Base-by-base conservation (phyloP, 2,888 invertebrate genomes). In the Sceliomorpha sp. region DNA sequence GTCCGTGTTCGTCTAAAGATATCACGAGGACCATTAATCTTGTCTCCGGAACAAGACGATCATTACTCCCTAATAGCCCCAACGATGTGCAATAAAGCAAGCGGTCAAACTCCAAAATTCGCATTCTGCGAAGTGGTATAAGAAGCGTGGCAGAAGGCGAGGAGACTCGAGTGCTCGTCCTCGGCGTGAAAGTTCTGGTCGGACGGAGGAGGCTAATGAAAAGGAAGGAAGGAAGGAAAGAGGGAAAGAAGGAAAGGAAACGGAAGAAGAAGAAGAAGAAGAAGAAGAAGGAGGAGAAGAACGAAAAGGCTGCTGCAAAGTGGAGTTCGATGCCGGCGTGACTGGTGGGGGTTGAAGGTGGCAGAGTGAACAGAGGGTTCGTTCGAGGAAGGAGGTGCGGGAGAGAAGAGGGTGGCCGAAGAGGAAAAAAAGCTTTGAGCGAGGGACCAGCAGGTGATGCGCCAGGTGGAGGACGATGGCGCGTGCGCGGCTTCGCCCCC, bases 391-490 rank as follows among this genome's bases (percentile, higher is more conserved):
- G 55, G 34, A 17, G 59, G 29, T 45, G 40, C 45, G 50, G 14
- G 47, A 40, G 34, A 13, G 42, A 26, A 48, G 36, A 50, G 44
- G 45, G 48, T 32, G 66, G 40, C 13, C 40, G 58, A 40, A 44
- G 50, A 44, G 55, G 44, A 39, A 56, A 53, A 59, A 71, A 59
- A 64, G 66, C 66, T 66, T 59, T 51, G 74, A 80, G 76, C 80
- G 42, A 79, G 80, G 84, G 83, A 83, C 85, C 83, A 83, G 87
- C 87, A 87, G 87, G 87, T 87, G 86, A 87, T 86, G 84, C 84
- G 80, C 85, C 85, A 85, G 85, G 85, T 85, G 85, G 82, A 84
- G 81, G 69, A 76, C 82, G 82, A 83, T 78, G 84, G 82, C 84
- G 83, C 85, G 85, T 86, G 85, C 84, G 84, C 81, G 74, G 75